Evolutionary conservation across 2,888 invertebrate genomes (phyloP).

Genomic region (Disparrhopalites patrizii): DNA sequence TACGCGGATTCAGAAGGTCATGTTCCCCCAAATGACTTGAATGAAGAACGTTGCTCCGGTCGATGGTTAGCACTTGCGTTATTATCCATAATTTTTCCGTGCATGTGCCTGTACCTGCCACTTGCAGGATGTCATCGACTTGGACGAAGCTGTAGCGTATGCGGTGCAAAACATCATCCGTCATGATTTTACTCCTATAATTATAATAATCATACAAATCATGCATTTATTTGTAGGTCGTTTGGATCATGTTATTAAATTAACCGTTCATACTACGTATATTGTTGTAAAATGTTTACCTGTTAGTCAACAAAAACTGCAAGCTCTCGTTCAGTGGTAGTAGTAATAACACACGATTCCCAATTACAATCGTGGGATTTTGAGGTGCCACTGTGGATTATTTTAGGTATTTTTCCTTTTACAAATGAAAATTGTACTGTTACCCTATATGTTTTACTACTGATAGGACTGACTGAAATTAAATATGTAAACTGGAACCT

Average conservation of each 20-base stretch:
- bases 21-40: constrained; percentile 64
- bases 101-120: constrained; percentile 90
- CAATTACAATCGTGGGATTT: no score
- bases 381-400: no score
- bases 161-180: constrained; percentile 71
- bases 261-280: no score
- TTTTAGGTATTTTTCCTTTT: no score
- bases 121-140: constrained; percentile 78
- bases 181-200: constrained; percentile 29
- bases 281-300: no score
- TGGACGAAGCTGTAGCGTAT: constrained; percentile 72
- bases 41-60: constrained; percentile 65
- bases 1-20: constrained; percentile 88
- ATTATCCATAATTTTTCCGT: constrained; percentile 82
- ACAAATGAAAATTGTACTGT: no score
- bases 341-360: background rate
- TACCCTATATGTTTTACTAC: no score
- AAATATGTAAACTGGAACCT: no score
- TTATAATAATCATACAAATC: background rate
- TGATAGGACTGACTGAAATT: no score
- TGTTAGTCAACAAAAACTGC: background rate
- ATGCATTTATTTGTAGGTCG: no score
- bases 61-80: constrained; percentile 83
- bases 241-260: no score
- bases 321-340: background rate